phyloP scores from a whole-genome alignment of 2,113 vertebrate species.

The Pagrus major region DNA sequence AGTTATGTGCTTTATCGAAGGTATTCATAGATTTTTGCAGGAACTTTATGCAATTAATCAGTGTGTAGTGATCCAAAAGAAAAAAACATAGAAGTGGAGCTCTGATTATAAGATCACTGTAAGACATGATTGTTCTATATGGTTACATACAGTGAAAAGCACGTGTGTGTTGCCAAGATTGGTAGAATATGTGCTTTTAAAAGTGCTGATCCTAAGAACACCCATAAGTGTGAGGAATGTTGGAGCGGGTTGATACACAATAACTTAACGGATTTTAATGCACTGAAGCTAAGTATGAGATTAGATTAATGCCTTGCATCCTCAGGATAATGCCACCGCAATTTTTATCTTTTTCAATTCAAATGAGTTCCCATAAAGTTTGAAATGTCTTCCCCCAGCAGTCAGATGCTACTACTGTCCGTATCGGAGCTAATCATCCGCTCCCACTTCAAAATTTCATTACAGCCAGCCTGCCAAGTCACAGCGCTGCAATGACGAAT shows the following conservation, averaged over 20 bases:
- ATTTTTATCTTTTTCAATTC: background rate
- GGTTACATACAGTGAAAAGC: background rate
- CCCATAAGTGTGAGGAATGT: conserved; percentile 5
- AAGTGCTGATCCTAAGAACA: conserved; percentile 12
- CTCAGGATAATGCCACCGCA: background rate
- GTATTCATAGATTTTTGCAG: conserved; percentile 11
- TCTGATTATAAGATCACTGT: conserved; percentile 1
- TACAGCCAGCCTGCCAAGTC: conserved; percentile 35
- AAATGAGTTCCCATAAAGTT: conserved; percentile 6
- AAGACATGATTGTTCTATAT: background rate
- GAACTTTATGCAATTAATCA: conserved; percentile 7
- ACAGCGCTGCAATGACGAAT: conserved; percentile 38
- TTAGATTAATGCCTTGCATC: conserved; percentile 32
- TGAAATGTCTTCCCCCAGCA: conserved; percentile 6
- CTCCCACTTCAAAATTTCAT: conserved; percentile 41
- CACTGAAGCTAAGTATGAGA: conserved; percentile 16
- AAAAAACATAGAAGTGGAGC: background rate
- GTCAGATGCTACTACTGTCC: background rate
- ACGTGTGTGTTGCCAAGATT: conserved; percentile 18
- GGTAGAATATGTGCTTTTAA: conserved; percentile 1
- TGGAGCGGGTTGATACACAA: background rate
- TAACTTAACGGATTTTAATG: conserved; percentile 5
- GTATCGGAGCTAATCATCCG: conserved; percentile 4
- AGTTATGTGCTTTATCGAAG: conserved; percentile 12
- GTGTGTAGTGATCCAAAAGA: background rate